phyloP scores from a whole-genome alignment of 2,888 invertebrate species.

The Autographa gamma region DNA sequence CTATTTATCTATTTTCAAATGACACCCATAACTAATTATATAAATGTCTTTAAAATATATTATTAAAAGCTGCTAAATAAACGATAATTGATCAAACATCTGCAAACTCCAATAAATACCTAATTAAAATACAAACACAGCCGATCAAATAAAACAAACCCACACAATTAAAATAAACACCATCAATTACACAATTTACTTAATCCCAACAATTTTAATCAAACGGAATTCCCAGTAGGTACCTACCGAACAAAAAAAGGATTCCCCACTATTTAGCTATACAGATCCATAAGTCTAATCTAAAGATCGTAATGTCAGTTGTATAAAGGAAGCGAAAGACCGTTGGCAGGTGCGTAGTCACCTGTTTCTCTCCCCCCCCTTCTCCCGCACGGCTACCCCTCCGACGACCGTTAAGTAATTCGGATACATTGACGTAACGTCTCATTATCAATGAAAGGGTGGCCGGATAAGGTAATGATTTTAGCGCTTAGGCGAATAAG shows the following conservation, averaged over 20 bases:
- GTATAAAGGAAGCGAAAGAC: conserved; percentile 80
- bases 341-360: conserved; percentile 86
- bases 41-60: no score
- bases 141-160: conserved; percentile 21
- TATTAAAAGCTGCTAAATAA: no score
- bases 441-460: conserved; percentile 59
- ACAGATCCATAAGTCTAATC: conserved; percentile 73
- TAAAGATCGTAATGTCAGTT: conserved; percentile 82
- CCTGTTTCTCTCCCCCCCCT: conserved; percentile 72
- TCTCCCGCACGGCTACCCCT: conserved; percentile 55
- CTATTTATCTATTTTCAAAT: no score
- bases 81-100: neutral
- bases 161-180: conserved; percentile 8
- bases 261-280: conserved; percentile 52
- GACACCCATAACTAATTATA: no score
- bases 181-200: conserved; percentile 4
- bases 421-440: conserved; percentile 74
- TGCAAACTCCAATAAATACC: neutral
- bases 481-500: conserved; percentile 19
- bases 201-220: conserved; percentile 11
- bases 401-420: conserved; percentile 78
- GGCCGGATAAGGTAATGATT: conserved; percentile 53
- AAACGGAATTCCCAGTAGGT: conserved; percentile 29
- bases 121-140: neutral
- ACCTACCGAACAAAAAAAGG: conserved; percentile 32